A percentile compares a stretch with the other conserved stretches of the same genome.
Evolutionary conservation across 2,113 vertebrate genomes (phyloP).

Genomic region (Phalacrocorax carbo): DNA sequence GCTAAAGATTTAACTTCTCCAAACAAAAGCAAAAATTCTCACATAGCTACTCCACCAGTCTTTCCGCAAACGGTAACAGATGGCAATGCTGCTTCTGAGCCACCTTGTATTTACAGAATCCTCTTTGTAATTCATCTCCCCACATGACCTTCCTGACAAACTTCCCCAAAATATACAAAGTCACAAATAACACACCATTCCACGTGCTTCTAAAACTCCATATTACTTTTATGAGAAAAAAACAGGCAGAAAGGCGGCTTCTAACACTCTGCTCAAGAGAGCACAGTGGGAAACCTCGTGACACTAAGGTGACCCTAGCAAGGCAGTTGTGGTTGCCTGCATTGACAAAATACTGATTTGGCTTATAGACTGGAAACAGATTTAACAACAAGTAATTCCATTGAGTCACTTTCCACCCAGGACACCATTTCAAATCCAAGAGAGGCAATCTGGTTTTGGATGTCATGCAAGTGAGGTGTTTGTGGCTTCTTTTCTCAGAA

Average conservation of each 20-base stretch:
- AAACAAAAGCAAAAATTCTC: neutral
- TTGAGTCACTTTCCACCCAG: neutral
- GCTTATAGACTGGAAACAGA: neutral
- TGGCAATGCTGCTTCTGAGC: neutral
- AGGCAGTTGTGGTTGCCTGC: neutral
- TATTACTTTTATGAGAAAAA: neutral
- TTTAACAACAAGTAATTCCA: neutral
- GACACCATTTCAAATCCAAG: neutral
- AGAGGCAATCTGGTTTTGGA: neutral
- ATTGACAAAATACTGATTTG: neutral
- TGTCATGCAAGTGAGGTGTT: accelerated
- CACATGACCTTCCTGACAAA: neutral
- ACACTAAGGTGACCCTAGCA: neutral
- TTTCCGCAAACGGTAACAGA: neutral
- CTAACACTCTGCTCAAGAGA: neutral
- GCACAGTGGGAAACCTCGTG: neutral
- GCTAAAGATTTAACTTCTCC: neutral
- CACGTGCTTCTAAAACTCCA: neutral
- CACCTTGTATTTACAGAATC: neutral
- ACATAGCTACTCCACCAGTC: neutral
- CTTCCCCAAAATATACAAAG: neutral
- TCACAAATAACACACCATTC: neutral
- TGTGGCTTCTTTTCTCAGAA: neutral
- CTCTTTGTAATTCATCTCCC: neutral
- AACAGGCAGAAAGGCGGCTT: neutral